Base-by-base conservation (phyloP, 1,140 invertebrate species). In the Pararge aegeria region DNA sequence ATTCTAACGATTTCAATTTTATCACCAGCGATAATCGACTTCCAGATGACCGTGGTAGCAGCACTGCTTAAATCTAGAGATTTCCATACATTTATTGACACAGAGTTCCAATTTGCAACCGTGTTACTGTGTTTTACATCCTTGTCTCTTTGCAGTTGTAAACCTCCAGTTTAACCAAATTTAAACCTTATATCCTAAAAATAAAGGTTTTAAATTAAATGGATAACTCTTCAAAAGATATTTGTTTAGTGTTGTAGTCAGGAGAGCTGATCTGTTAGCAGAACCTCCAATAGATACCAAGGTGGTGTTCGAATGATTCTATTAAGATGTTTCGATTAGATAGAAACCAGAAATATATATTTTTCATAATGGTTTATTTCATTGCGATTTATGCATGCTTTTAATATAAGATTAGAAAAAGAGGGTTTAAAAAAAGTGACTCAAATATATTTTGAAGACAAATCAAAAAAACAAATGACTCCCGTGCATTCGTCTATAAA, bases 1-100 rank as follows among this genome's bases (percentile, higher is more conserved):
- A 79, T 75, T 70, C 78, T 78, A 83, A 84, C 76, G 70, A 84
- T 82, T 80, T 78, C 75, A 80, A 78, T 84, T 75, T 83, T 78
- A 83, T 85, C 78, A 75, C 66, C 76, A 76, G 72, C 59, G 71
- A 79, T 76, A 81, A n/a, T 82, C 66, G 64, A 70, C 73, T 77
- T 78, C 63, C 60, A 61, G 75, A 80, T 67, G 56, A 66, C 67
- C 59, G 56, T 70, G 72, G 78, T 82, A 69, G 66, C 69, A 63
- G 66, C 75, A 72, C 70, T 52, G 68, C 55, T 76, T 77, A 79
- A 81, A 81, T 84, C 75, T 66, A 67, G 65, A 64, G 68, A 69
- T 75, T 59, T 49, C 60, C 54, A 59, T 48, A 27, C 56, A 48
- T 64, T 73, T 73, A 62, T 66, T 72, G 68, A 68, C 58, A 75